Evolutionary conservation across 2,113 vertebrate species (phyloP).

Genomic region (Aegotheles bennettii): DNA sequence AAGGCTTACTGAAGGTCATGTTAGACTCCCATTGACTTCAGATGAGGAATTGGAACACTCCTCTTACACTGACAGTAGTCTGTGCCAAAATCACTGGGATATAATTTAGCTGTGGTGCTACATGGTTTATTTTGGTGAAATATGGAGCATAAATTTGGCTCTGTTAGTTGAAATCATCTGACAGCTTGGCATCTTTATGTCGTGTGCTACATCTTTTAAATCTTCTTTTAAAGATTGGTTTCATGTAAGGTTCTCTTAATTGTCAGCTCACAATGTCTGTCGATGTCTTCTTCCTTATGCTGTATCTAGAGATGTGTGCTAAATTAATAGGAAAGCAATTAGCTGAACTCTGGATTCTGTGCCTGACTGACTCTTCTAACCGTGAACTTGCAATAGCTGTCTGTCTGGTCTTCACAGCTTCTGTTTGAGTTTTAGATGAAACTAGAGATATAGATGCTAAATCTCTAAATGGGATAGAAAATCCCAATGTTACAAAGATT

Average conservation of each 20-base stretch:
- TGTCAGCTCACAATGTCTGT: background rate
- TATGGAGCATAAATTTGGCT: background rate
- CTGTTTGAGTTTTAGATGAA: background rate
- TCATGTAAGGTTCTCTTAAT: background rate
- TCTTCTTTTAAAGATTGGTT: background rate
- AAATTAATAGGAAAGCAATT: slow-evolving; percentile 24
- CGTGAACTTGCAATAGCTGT: background rate
- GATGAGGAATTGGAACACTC: background rate
- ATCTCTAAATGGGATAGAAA: background rate
- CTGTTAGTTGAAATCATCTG: background rate
- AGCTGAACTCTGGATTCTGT: background rate
- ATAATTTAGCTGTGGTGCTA: background rate
- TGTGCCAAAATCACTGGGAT: background rate
- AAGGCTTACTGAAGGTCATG: background rate
- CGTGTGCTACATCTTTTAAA: background rate
- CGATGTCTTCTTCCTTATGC: background rate
- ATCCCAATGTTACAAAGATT: background rate
- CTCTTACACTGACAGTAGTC: background rate
- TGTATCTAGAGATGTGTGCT: background rate
- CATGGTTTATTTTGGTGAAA: background rate
- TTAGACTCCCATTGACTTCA: background rate
- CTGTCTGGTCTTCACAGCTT: slow-evolving; percentile 4
- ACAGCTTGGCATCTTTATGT: background rate
- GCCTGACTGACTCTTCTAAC: background rate
- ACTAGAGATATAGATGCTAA: background rate